These are phyloP conservation scores for Gadus macrocephalus DNA, from an alignment of 2,113 vertebrate genomes.

Conservation along the genomic window DNA sequence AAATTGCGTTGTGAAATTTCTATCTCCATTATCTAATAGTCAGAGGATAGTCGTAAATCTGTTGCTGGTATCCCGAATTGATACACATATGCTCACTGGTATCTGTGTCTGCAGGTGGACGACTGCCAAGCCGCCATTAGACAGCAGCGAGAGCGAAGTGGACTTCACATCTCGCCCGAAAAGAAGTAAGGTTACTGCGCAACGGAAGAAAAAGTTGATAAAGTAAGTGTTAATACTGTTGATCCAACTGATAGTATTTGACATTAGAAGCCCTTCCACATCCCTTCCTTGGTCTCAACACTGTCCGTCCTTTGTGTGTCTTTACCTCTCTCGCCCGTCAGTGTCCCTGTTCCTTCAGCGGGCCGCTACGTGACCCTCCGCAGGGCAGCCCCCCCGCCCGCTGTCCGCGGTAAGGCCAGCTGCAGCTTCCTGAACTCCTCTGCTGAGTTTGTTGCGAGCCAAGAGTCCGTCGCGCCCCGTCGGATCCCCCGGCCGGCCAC, in stretches of 20 bases:
- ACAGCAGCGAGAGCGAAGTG: constrained; percentile 42
- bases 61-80: background rate
- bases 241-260: background rate
- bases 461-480: background rate
- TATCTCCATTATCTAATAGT: no score
- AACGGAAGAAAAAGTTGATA: constrained; percentile 11
- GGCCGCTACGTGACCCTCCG: constrained; percentile 58
- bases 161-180: constrained; percentile 17
- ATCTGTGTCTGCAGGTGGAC: constrained; percentile 24
- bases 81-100: background rate
- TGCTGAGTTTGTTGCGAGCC: constrained; percentile 49
- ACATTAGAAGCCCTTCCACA: background rate
- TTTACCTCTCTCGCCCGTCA: constrained; percentile 11
- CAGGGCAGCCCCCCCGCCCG: constrained; percentile 23
- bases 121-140: background rate
- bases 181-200: background rate
- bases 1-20: no score
- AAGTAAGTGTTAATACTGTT: constrained; percentile 21
- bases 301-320: background rate
- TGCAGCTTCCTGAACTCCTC: constrained; percentile 49
- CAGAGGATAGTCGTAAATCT: no score
- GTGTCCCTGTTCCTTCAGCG: constrained; percentile 23
- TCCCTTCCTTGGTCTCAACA: no score
- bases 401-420: constrained; percentile 8
- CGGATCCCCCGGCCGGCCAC: background rate